phyloP scores from a whole-genome alignment of 2,888 invertebrate genomes.

The Mythimna impura region DNA sequence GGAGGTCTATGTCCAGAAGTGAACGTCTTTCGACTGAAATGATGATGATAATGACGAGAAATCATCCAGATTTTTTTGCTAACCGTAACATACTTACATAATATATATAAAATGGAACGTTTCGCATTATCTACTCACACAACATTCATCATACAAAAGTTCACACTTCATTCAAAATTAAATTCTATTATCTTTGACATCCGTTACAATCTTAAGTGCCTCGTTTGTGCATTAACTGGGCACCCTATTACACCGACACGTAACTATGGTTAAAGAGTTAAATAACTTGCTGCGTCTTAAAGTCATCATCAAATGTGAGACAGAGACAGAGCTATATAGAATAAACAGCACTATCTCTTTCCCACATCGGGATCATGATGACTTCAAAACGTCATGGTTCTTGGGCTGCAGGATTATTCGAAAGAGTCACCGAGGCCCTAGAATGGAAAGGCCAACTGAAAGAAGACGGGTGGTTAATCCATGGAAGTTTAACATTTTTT shows the following conservation, averaged over 20 bases:
- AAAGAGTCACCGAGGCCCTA: too few species aligned
- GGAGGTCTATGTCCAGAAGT: too few species aligned
- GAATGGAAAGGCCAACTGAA: too few species aligned
- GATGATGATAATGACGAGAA: neutral
- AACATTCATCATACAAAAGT: constrained; percentile 61
- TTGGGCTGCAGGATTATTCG: too few species aligned
- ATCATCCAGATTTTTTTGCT: neutral
- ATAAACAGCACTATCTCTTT: too few species aligned
- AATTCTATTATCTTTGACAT: constrained; percentile 77
- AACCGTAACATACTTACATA: constrained; percentile 22
- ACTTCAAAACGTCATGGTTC: too few species aligned
- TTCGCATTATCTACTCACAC: constrained; percentile 46
- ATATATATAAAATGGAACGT: constrained; percentile 37
- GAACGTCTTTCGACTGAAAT: too few species aligned
- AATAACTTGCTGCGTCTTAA: neutral
- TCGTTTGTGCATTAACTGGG: constrained; percentile 74
- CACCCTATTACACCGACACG: constrained; percentile 72
- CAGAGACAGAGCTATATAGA: too few species aligned
- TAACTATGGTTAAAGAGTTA: neutral
- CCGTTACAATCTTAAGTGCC: constrained; percentile 79
- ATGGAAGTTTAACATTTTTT: too few species aligned
- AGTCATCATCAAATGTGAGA: too few species aligned
- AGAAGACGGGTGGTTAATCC: too few species aligned
- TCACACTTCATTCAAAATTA: constrained; percentile 73
- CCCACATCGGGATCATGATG: too few species aligned